These are phyloP conservation scores for Styela plicata DNA, from an alignment of 23 tunicate species.

Conservation along the genomic window DNA sequence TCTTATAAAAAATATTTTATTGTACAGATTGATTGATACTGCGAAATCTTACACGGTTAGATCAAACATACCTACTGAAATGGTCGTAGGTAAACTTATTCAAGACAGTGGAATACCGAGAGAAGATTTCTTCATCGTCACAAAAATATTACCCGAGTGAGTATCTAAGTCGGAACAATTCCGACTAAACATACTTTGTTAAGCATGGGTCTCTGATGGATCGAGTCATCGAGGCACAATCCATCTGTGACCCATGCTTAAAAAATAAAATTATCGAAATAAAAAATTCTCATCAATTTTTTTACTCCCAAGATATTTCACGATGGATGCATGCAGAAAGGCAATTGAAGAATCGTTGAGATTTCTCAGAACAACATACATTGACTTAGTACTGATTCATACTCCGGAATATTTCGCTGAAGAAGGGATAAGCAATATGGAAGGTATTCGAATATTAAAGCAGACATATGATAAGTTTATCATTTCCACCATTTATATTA, in stretches of 20 bases:
- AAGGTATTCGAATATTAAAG: no score
- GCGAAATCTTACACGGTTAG: constrained; percentile 24
- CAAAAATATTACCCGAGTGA: constrained; percentile 41
- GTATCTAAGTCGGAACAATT: no score
- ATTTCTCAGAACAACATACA: constrained; percentile 15
- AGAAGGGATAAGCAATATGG: constrained; percentile 14
- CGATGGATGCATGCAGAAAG: not conserved
- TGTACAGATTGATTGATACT: constrained; percentile 26
- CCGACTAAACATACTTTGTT: no score
- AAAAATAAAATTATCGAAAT: no score
- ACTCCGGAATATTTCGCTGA: constrained; percentile 9
- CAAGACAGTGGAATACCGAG: constrained; percentile 33
- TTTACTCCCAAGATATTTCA: constrained; percentile 30
- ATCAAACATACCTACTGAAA: constrained; percentile 13
- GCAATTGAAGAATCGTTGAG: constrained; percentile 34
- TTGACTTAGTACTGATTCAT: constrained; percentile 33
- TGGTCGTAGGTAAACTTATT: constrained; percentile 32
- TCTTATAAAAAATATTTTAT: not conserved
- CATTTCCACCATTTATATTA: no score
- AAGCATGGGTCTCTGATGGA: no score
- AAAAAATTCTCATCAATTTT: no score
- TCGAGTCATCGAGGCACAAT: no score
- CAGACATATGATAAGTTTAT: no score
- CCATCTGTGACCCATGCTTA: no score
- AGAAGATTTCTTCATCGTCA: constrained; percentile 32